These are phyloP conservation scores for Chaitophorus viminalis DNA, from an alignment of 2,888 invertebrate species.

Conservation along the genomic window DNA sequence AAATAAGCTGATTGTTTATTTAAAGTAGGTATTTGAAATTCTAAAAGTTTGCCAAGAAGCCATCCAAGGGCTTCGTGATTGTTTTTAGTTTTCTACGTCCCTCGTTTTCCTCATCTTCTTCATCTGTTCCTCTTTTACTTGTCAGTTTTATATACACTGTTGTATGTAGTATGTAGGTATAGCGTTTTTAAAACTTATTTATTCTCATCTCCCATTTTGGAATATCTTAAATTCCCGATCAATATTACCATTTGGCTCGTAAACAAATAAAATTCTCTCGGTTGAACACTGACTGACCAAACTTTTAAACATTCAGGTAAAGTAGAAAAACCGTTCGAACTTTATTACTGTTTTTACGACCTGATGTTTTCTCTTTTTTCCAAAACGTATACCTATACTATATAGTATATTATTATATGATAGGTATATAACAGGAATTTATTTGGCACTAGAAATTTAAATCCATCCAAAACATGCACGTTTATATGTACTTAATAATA, in stretches of 20 bases:
- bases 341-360: conserved; percentile 38
- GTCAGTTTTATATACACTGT: conserved; percentile 22
- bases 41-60: conserved; percentile 55
- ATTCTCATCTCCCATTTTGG: conserved; percentile 4
- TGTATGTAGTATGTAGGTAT: conserved; percentile 20
- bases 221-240: conserved; percentile 50
- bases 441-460: conserved; percentile 3
- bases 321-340: conserved; percentile 11
- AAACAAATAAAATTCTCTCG: conserved; percentile 4
- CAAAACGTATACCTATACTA: neutral
- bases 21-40: conserved; percentile 53
- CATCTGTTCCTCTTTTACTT: neutral
- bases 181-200: conserved; percentile 38
- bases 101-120: neutral
- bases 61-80: conserved; percentile 45
- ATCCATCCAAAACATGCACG: conserved; percentile 1
- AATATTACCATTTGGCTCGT: conserved; percentile 44
- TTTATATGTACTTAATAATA: neutral
- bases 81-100: conserved; percentile 37
- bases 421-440: neutral
- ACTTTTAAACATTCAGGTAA: conserved; percentile 45
- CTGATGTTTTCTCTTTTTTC: neutral
- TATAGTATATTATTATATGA: no score
- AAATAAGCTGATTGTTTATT: conserved; percentile 48
- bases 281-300: conserved; percentile 33